These are phyloP conservation scores for Vulpes vulpes DNA, from an alignment of 2,113 vertebrate species.

Conservation along the genomic window DNA sequence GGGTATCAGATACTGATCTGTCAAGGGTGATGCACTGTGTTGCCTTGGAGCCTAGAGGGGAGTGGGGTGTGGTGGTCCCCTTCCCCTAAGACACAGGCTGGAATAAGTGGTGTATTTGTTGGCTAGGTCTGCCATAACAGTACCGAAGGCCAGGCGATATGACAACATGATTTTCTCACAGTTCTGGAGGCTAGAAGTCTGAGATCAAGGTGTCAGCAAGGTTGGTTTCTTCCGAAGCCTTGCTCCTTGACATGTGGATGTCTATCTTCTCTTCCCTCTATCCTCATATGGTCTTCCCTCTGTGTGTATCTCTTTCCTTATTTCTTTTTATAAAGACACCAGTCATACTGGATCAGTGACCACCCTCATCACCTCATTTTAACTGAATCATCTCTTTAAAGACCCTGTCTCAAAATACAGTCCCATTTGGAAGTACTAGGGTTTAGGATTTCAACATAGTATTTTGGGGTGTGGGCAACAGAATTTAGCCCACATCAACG, in stretches of 20 bases:
- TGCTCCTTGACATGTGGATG: neutral
- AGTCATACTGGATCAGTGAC: neutral
- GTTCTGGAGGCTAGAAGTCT: neutral
- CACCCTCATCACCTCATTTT: neutral
- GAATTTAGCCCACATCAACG: neutral
- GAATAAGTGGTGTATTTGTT: neutral
- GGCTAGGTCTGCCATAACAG: neutral
- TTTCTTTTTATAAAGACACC: neutral
- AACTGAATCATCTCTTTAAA: neutral
- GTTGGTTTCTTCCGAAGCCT: neutral
- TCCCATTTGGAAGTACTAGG: neutral
- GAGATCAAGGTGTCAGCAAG: neutral
- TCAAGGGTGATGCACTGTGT: neutral
- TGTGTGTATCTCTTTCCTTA: neutral
- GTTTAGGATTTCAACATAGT: neutral
- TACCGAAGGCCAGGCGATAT: accelerated
- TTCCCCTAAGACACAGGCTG: neutral
- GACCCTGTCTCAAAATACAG: neutral
- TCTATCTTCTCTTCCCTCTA: neutral
- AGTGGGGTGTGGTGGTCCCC: neutral
- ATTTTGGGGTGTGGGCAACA: neutral
- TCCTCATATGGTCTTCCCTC: neutral
- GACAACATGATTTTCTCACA: neutral
- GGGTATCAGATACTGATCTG: neutral
- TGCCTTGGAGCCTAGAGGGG: neutral